Percentiles rank a stretch among this genome's conserved stretches.
These are phyloP conservation scores for Sakesphorus luctuosus DNA, from an alignment of 2,113 vertebrate species.

Conservation along the genomic window DNA sequence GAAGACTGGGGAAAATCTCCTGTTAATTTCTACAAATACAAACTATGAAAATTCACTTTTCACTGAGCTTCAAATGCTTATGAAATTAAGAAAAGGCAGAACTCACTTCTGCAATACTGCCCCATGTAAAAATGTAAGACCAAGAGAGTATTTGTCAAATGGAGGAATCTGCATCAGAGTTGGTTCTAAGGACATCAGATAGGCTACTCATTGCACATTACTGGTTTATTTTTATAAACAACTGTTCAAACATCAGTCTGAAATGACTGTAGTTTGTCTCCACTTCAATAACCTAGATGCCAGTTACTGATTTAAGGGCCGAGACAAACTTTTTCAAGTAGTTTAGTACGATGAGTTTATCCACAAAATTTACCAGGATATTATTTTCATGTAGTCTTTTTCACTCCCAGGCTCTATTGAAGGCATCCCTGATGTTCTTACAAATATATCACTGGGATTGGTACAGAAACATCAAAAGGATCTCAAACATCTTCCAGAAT, in stretches of 20 bases:
- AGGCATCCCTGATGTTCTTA: not conserved
- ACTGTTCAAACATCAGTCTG: not conserved
- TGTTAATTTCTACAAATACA: not conserved
- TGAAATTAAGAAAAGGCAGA: not conserved
- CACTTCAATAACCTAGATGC: not conserved
- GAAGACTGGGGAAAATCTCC: not conserved
- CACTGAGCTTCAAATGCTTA: not conserved
- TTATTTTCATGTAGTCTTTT: not conserved
- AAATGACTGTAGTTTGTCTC: not conserved
- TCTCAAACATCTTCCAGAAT: not conserved
- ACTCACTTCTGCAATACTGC: not conserved
- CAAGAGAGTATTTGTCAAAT: not conserved
- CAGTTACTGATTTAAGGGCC: not conserved
- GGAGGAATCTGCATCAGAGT: not conserved
- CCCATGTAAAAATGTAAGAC: not conserved
- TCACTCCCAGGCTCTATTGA: not conserved
- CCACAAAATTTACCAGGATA: not conserved
- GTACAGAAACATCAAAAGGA: not conserved
- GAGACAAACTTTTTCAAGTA: not conserved
- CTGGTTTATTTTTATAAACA: not conserved
- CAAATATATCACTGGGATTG: not conserved
- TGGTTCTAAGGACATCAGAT: not conserved
- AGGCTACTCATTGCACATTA: not conserved
- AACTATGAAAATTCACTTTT: not conserved
- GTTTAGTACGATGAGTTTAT: not conserved